Evolutionary conservation across 2,888 invertebrate species (phyloP).

Genomic region (Nemoura dubitans): DNA sequence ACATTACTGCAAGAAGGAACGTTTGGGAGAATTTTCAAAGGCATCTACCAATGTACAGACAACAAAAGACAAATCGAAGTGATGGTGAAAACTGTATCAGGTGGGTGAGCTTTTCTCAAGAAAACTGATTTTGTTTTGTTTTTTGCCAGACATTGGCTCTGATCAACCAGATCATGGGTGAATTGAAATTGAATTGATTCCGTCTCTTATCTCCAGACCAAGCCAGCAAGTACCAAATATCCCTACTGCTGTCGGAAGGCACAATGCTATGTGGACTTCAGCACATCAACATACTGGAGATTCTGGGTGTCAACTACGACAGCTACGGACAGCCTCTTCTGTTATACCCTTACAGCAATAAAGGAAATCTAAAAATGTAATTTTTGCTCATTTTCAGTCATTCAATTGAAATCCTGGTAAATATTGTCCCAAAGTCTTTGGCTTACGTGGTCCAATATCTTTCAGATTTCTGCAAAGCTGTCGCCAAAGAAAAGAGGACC

Average conservation of each 20-base stretch:
- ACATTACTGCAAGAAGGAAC: slow-evolving; percentile 81
- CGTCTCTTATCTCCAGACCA: slow-evolving; percentile 63
- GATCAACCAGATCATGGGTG: not conserved
- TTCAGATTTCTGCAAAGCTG: slow-evolving; percentile 60
- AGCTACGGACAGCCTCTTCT: slow-evolving; percentile 69
- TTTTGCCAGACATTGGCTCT: not conserved
- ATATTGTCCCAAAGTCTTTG: not conserved
- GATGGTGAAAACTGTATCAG: slow-evolving; percentile 86
- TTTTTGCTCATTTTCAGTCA: slow-evolving; percentile 3
- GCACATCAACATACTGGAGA: slow-evolving; percentile 76
- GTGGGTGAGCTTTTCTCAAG: slow-evolving; percentile 61
- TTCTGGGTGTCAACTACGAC: slow-evolving; percentile 74
- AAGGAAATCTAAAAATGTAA: slow-evolving; percentile 76
- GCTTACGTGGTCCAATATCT: slow-evolving; percentile 39
- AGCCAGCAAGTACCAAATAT: slow-evolving; percentile 76
- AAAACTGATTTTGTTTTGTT: not conserved
- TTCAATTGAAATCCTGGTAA: not conserved
- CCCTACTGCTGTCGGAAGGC: slow-evolving; percentile 76
- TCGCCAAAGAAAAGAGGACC: slow-evolving; percentile 57
- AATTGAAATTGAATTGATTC: too few relatives aligned
- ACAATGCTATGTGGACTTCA: slow-evolving; percentile 75
- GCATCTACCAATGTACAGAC: slow-evolving; percentile 65
- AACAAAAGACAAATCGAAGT: slow-evolving; percentile 75
- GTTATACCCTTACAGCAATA: slow-evolving; percentile 75
- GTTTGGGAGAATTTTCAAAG: slow-evolving; percentile 86